Percentiles rank a stretch among this genome's conserved stretches.
phyloP scores from a whole-genome alignment of 2,888 invertebrate genomes.

The Malacosoma neustria region DNA sequence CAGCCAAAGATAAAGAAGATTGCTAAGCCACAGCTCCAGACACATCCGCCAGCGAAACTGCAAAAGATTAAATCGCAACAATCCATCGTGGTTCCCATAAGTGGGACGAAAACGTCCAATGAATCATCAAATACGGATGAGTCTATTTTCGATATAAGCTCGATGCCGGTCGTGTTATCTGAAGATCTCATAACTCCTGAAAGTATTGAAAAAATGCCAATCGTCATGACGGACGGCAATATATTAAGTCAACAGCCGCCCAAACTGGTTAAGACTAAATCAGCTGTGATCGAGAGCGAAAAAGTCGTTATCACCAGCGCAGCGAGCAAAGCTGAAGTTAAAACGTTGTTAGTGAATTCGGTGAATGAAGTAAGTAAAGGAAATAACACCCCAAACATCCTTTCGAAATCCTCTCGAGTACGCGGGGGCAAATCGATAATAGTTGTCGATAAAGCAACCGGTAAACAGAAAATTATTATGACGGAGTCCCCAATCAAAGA shows the following conservation, averaged over 20 bases:
- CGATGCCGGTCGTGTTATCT: constrained; percentile 84
- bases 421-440: constrained; percentile 62
- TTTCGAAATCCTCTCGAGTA: constrained; percentile 63
- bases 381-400: constrained; percentile 55
- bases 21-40: too few relatives aligned
- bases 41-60: constrained; percentile 41
- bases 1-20: constrained; percentile 57
- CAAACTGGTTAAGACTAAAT: constrained; percentile 47
- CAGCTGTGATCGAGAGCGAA: constrained; percentile 35
- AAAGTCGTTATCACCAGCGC: constrained; percentile 34
- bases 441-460: constrained; percentile 61
- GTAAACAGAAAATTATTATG: constrained; percentile 65
- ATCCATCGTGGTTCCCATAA: constrained; percentile 35
- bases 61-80: constrained; percentile 49
- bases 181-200: constrained; percentile 81
- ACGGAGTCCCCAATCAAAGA: constrained; percentile 51
- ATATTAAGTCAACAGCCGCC: constrained; percentile 41
- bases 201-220: constrained; percentile 80
- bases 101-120: constrained; percentile 29
- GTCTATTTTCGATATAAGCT: constrained; percentile 80
- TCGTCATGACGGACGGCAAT: constrained; percentile 70
- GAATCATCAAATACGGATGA: constrained; percentile 40
- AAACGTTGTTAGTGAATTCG: constrained; percentile 55
- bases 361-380: constrained; percentile 43
- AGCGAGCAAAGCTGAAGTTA: constrained; percentile 45